These are phyloP conservation scores for Brachynemurus nebulosus DNA, from an alignment of 2,888 invertebrate species.

Conservation along the genomic window DNA sequence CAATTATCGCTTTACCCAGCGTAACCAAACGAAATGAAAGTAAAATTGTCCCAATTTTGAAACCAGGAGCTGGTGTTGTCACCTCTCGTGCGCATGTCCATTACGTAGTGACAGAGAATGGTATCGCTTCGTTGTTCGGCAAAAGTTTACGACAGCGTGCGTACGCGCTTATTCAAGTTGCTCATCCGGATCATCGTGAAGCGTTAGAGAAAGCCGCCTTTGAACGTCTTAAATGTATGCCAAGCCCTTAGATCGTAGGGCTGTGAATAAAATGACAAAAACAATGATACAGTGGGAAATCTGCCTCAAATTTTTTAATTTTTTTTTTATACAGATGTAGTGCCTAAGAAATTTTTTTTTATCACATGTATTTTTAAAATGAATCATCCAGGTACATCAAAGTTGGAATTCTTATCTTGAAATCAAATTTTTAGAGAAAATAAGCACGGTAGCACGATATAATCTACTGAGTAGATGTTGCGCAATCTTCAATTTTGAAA, in stretches of 20 bases:
- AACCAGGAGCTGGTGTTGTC: constrained; percentile 84
- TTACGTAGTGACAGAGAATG: constrained; percentile 87
- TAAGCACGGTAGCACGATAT: too few species aligned
- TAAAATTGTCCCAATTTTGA: constrained; percentile 73
- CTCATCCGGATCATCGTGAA: constrained; percentile 81
- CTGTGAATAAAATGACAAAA: too few species aligned
- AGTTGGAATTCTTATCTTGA: too few species aligned
- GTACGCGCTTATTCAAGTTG: constrained; percentile 73
- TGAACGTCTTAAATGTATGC: constrained; percentile 68
- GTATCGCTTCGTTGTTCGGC: constrained; percentile 81
- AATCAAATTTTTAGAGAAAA: too few species aligned
- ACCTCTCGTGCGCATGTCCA: constrained; percentile 84
- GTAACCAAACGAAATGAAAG: constrained; percentile 60
- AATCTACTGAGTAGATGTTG: too few species aligned
- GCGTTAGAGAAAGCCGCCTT: constrained; percentile 75
- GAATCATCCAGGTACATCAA: too few species aligned
- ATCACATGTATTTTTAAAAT: too few species aligned
- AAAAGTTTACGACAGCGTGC: constrained; percentile 81
- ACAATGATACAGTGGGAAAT: too few species aligned
- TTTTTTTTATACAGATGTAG: too few species aligned
- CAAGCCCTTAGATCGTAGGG: constrained; percentile 32
- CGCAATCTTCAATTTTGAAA: too few species aligned
- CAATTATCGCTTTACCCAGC: constrained; percentile 83
- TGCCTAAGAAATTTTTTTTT: too few species aligned
- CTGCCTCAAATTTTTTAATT: too few species aligned